Base-by-base conservation (phyloP, 2,113 vertebrate species). In the Callospermophilus lateralis region DNA sequence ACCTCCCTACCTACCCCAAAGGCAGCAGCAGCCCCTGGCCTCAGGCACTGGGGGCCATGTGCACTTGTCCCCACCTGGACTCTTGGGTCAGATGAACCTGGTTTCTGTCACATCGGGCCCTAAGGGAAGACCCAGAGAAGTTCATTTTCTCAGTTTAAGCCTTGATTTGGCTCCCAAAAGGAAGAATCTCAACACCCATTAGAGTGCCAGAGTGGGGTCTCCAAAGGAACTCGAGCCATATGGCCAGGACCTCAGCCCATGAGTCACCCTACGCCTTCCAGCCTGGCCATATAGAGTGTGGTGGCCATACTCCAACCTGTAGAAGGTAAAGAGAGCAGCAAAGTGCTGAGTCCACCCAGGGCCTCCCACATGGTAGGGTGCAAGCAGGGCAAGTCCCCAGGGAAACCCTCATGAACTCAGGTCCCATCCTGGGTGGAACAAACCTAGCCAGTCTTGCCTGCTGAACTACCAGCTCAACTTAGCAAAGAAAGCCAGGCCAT, bases 91-190 rank as follows among this genome's bases (percentile, higher is more conserved):
- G 78, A 91, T 86, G 92, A 86, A 96, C 83, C 96, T 96, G 77
- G 77, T 85, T 94, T 97, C 95, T 89, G 78, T 96, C 95, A 96
- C 45, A 86, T 78, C 93, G 72, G 91, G 89, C 91, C 89, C 90
- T 94, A 70, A 63, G 72, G 70, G 87, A 95, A 97, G 90, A 96
- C 93, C 93, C 88, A 95, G 51, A 94, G 76, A 92, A 88, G 67
- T 77, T 93, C 32, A 16, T 88, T 95, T 94, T 94, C 94, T 94
- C 88, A 68, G 76, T 80, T 89, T 73, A 89, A 93, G 84, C 51
- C 76, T 70, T 92, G 84, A 90, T 78, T 84, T 89, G 89, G 67
- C 12, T 65, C 90, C 79, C 37, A n/a, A 51, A 76, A 89, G 79
- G 76, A 90, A 93, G 37, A 51, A 78, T 37, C 74, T 68, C 78